Percentiles rank a stretch among this genome's conserved stretches.
Conservation (phyloP, 2,888 invertebrate species). For the Diarsia rubi region DNA sequence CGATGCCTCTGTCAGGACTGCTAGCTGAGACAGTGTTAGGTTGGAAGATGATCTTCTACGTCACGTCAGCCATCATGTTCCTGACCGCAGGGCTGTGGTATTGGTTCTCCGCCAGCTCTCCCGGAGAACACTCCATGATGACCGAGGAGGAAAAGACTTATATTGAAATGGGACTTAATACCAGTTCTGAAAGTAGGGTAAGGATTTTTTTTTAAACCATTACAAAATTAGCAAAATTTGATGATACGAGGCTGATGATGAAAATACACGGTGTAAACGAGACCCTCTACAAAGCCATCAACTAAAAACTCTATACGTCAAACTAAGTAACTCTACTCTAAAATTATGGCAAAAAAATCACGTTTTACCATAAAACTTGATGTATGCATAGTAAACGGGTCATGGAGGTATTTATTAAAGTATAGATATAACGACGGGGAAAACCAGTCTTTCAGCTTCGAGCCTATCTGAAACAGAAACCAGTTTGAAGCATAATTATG, state of each 20-base stretch:
- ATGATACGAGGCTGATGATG: not conserved
- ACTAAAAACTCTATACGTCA: too few species aligned
- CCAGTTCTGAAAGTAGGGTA: conserved; percentile 72
- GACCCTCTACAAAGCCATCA: too few species aligned
- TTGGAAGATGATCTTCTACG: conserved; percentile 93
- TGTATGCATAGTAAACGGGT: too few species aligned
- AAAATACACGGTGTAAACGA: too few species aligned
- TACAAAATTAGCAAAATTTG: not conserved
- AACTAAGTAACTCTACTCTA: too few species aligned
- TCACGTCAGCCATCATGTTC: conserved; percentile 90
- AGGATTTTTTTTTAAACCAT: conserved; percentile 10
- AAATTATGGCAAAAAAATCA: too few species aligned
- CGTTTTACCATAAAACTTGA: too few species aligned
- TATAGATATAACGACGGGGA: too few species aligned
- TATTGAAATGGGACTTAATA: conserved; percentile 91
- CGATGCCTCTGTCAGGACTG: conserved; percentile 92
- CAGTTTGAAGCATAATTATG: not conserved
- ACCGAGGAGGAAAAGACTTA: conserved; percentile 89
- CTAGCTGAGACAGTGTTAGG: conserved; percentile 91
- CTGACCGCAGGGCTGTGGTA: conserved; percentile 90
- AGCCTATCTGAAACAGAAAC: not conserved
- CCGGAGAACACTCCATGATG: conserved; percentile 90
- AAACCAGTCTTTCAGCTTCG: too few species aligned
- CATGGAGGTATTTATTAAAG: too few species aligned
- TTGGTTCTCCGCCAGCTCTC: conserved; percentile 91